Percentiles rank a stretch among this genome's conserved stretches.
phyloP scores from a whole-genome alignment of 2,797 vertebrate species.

The Ispidina lecontei region DNA sequence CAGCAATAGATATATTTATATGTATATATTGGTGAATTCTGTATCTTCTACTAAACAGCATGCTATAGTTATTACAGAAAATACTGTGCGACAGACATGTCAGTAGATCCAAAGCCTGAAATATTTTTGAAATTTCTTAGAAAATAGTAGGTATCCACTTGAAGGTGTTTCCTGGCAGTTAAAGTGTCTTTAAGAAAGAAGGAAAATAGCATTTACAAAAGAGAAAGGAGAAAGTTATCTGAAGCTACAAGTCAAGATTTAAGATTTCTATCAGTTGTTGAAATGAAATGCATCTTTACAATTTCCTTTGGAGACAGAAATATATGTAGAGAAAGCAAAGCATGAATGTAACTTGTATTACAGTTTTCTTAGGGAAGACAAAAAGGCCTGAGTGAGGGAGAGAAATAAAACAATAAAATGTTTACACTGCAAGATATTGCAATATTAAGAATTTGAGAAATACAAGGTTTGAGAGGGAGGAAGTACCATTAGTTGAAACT shows the following conservation, averaged over 20 bases:
- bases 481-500: background rate
- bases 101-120: conserved; percentile 1
- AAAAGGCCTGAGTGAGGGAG: background rate
- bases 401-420: background rate
- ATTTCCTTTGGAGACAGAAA: background rate
- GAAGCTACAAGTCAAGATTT: background rate
- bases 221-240: background rate
- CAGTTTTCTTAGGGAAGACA: background rate
- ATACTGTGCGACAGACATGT: background rate
- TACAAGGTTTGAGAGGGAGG: background rate
- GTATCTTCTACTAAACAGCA: background rate
- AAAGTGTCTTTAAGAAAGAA: background rate
- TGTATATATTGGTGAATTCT: background rate
- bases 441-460: background rate
- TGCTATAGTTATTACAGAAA: background rate
- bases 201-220: background rate
- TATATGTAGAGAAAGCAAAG: background rate
- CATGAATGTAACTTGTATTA: background rate
- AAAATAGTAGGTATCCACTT: background rate
- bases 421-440: background rate
- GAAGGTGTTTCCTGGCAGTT: conserved; percentile 6
- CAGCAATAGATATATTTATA: background rate
- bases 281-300: background rate
- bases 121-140: conserved; percentile 10
- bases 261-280: background rate